phyloP scores from a whole-genome alignment of 2,113 vertebrate genomes.

The Anguilla japonica region DNA sequence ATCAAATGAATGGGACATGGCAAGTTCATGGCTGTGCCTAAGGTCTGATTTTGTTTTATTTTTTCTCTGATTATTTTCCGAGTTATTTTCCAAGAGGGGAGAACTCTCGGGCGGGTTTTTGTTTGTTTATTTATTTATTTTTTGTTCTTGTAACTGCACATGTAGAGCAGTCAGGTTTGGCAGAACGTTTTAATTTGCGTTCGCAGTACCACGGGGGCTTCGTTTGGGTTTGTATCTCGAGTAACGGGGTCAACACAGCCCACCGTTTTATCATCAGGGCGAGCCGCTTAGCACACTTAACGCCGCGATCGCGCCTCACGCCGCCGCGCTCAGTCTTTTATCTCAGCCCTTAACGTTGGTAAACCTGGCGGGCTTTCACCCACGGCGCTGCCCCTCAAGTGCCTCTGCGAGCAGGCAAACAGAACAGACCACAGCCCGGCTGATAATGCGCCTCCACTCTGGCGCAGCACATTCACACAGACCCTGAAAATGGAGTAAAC shows the following conservation, averaged over 20 bases:
- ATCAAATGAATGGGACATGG: conserved; percentile 65
- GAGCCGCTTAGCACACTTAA: background rate
- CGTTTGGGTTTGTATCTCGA: background rate
- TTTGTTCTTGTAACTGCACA: background rate
- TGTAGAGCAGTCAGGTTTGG: background rate
- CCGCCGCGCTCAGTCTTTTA: conserved; percentile 37
- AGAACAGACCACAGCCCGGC: conserved; percentile 55
- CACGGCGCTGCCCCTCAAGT: conserved; percentile 43
- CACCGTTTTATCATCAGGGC: background rate
- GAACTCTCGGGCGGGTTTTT: background rate
- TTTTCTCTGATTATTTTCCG: background rate
- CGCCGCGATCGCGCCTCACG: background rate
- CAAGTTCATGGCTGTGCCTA: conserved; percentile 62
- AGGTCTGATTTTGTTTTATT: conserved; percentile 20
- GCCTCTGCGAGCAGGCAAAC: conserved; percentile 60
- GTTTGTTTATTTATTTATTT: background rate
- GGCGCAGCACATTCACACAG: background rate
- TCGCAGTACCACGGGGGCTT: background rate
- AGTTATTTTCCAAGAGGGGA: conserved; percentile 13
- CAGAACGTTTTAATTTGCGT: background rate
- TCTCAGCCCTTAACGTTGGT: conserved; percentile 47
- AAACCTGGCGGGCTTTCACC: conserved; percentile 50
- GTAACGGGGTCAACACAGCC: background rate
- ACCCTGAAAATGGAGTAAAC: background rate
- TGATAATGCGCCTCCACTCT: background rate